Evolutionary conservation across 2,888 invertebrate genomes (phyloP).

Genomic region (Myopa testacea): DNA sequence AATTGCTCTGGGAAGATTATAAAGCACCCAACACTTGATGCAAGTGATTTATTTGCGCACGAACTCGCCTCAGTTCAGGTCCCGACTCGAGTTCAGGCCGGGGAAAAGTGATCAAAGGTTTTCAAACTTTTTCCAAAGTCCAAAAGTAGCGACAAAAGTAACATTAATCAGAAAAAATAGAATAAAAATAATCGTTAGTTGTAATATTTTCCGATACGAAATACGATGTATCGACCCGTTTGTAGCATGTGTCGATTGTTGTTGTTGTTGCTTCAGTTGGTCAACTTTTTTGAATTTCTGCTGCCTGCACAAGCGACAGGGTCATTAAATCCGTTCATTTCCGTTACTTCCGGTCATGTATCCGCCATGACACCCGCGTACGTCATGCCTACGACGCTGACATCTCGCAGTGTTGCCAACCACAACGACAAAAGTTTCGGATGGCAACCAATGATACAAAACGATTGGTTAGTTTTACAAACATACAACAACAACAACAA

Average conservation of each 20-base stretch:
- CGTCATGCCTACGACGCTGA: not conserved
- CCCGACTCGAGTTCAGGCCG: not conserved
- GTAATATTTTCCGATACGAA: not conserved
- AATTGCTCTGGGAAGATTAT: conserved; percentile 44
- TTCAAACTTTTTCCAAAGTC: conserved; percentile 26
- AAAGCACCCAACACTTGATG: conserved; percentile 53
- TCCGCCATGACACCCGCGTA: conserved; percentile 8
- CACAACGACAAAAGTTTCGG: conserved; percentile 7
- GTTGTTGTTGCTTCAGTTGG: not conserved
- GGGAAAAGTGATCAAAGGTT: conserved; percentile 47
- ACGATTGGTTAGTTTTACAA: conserved; percentile 59
- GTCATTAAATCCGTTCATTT: conserved; percentile 49
- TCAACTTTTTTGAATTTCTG: not conserved
- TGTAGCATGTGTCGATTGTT: not conserved
- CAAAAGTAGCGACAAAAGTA: too few species aligned
- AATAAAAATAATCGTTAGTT: not conserved
- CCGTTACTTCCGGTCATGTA: conserved; percentile 48
- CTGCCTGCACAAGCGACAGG: not conserved
- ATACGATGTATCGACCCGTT: too few species aligned
- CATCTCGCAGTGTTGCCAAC: conserved; percentile 32
- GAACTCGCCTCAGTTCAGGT: conserved; percentile 44
- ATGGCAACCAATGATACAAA: conserved; percentile 42
- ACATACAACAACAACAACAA: conserved; percentile 46
- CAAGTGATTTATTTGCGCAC: conserved; percentile 49
- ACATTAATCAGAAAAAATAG: conserved; percentile 38